These are phyloP conservation scores for Smittia sp. DNA, from an alignment of 2,888 invertebrate species.

Conservation along the genomic window DNA sequence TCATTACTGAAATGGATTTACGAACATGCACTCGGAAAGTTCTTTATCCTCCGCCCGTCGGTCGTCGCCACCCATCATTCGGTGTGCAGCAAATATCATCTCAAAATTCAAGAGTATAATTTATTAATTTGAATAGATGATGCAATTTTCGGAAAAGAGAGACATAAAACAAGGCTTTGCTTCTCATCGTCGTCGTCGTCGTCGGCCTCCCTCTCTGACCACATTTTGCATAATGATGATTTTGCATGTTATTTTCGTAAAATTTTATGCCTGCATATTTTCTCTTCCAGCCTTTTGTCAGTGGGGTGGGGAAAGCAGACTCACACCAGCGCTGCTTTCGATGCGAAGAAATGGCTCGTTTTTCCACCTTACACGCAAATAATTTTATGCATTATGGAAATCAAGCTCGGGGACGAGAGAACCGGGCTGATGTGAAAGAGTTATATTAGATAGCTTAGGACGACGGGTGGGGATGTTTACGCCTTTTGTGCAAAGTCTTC, in stretches of 20 bases:
- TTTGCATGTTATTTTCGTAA: conserved; percentile 1
- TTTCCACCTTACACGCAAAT: conserved; percentile 12
- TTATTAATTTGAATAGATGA: conserved; percentile 5
- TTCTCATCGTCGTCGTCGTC: neutral
- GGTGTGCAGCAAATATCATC: neutral
- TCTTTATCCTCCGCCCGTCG: no score
- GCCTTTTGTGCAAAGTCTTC: no score
- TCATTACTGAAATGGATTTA: no score
- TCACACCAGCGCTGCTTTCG: neutral
- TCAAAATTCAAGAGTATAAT: conserved; percentile 7
- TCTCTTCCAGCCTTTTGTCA: neutral
- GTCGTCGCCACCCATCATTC: neutral
- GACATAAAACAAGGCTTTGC: conserved; percentile 3
- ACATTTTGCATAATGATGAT: conserved; percentile 12
- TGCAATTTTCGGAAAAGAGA: conserved; percentile 9
- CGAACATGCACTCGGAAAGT: no score
- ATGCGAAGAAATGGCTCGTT: neutral
- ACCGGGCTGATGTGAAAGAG: no score
- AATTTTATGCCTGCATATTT: neutral
- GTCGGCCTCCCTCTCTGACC: neutral
- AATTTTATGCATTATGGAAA: neutral
- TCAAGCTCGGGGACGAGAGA: neutral
- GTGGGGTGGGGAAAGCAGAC: no score
- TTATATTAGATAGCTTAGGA: no score
- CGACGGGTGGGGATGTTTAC: no score